Evolutionary conservation across 2,888 invertebrate species (phyloP).

Genomic region (Drosophila meridionalis): DNA sequence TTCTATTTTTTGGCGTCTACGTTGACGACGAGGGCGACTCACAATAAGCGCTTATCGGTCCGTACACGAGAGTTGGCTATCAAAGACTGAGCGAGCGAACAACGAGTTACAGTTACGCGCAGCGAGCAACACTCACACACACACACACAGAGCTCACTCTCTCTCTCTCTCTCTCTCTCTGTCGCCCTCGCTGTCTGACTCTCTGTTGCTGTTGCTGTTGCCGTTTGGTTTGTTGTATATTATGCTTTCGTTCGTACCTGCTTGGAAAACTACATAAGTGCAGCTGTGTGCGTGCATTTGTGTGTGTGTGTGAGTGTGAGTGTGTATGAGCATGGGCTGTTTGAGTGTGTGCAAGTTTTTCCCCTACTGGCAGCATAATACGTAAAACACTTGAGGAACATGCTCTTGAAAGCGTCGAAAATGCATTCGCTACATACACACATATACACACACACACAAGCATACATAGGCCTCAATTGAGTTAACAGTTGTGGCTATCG

Average conservation of each 20-base stretch:
- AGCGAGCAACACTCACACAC: conserved; percentile 45
- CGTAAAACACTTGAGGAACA: conserved; percentile 44
- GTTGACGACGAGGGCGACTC: conserved; percentile 38
- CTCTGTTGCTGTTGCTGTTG: conserved; percentile 32
- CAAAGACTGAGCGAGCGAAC: conserved; percentile 82
- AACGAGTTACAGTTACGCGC: conserved; percentile 74
- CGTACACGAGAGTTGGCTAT: conserved; percentile 84
- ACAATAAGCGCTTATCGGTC: conserved; percentile 81
- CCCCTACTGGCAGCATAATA: conserved; percentile 52
- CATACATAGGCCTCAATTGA: conserved; percentile 23
- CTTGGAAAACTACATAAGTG: conserved; percentile 64
- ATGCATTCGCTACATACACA: conserved; percentile 55
- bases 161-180: conserved; percentile 27
- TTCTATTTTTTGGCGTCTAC: conserved; percentile 35
- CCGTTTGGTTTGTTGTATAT: conserved; percentile 43
- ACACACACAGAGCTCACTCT: conserved; percentile 4
- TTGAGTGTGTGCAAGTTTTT: conserved; percentile 33
- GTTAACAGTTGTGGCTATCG: conserved; percentile 34
- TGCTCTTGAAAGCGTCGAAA: conserved; percentile 63
- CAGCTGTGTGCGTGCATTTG: conserved; percentile 12
- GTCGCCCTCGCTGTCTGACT: conserved; percentile 8
- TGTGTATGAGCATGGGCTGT: conserved; percentile 4
- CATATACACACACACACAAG: conserved; percentile 10
- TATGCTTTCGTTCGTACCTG: conserved; percentile 61
- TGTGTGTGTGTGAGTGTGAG: conserved; percentile 3